Percentiles rank a stretch among this genome's conserved stretches.
phyloP scores from a whole-genome alignment of 2,797 vertebrate species.

The Dendrocincla tyrannina region DNA sequence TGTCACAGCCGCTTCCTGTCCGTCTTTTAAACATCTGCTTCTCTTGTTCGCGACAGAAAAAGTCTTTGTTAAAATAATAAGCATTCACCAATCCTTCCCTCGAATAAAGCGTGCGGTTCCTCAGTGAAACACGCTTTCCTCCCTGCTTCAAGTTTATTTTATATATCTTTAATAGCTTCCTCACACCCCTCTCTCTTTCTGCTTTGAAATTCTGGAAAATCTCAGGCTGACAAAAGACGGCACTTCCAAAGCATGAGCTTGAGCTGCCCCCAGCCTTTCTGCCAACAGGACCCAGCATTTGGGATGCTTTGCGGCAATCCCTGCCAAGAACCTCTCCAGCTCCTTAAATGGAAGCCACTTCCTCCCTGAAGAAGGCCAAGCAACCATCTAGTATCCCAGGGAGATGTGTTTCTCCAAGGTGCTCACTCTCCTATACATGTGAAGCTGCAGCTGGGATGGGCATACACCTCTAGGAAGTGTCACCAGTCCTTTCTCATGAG shows the following conservation, averaged over 20 bases:
- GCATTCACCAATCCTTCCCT: constrained; percentile 52
- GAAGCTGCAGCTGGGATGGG: background rate
- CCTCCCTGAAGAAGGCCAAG: background rate
- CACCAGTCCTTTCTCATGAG: background rate
- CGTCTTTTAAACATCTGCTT: constrained; percentile 78
- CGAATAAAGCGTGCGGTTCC: constrained; percentile 34
- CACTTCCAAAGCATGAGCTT: constrained; percentile 35
- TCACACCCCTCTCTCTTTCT: constrained; percentile 67
- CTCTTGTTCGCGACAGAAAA: constrained; percentile 70
- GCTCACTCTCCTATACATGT: rapidly evolving
- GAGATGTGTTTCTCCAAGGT: background rate
- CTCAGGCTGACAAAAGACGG: constrained; percentile 75
- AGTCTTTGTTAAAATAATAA: constrained; percentile 77
- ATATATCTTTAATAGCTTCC: constrained; percentile 77
- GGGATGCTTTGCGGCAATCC: background rate
- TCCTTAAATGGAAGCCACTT: constrained; percentile 64
- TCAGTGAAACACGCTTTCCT: constrained; percentile 33
- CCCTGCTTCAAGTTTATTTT: constrained; percentile 71
- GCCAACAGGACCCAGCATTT: background rate
- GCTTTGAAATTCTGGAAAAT: constrained; percentile 73
- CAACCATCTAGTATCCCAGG: background rate
- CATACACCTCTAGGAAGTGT: background rate
- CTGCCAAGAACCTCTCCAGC: background rate
- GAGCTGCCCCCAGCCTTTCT: background rate
- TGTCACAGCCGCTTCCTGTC: constrained; percentile 80